phyloP scores from a whole-genome alignment of 2,113 vertebrate genomes.

The Barbus barbus region DNA sequence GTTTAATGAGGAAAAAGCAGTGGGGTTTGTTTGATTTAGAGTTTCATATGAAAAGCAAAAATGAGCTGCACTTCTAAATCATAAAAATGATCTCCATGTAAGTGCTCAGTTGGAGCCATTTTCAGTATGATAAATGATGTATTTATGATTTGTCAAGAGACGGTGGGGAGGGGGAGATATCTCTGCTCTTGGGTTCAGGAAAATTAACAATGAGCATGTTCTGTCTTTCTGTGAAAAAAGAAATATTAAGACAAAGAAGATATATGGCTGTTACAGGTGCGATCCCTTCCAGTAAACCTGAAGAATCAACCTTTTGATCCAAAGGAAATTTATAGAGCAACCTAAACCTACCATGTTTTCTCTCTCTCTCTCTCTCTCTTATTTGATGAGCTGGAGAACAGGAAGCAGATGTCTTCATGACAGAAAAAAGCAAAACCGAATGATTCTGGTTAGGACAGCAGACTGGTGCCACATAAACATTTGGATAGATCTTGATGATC shows the following conservation, averaged over 20 bases:
- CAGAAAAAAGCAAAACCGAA: neutral
- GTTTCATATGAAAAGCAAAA: constrained; percentile 15
- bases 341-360: neutral
- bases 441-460: neutral
- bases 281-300: constrained; percentile 6
- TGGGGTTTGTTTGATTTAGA: neutral
- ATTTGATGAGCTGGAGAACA: constrained; percentile 2
- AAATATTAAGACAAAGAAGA: neutral
- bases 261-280: neutral
- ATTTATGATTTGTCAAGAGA: constrained; percentile 22
- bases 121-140: constrained; percentile 17
- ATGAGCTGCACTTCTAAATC: neutral
- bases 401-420: constrained; percentile 14
- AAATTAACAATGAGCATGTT: constrained; percentile 6
- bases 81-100: constrained; percentile 2
- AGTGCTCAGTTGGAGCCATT: constrained; percentile 4
- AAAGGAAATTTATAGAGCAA: neutral
- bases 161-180: neutral
- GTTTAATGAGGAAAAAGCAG: neutral
- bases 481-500: constrained; percentile 12
- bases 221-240: neutral
- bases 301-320: constrained; percentile 11
- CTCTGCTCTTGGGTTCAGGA: neutral
- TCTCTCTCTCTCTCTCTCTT: too few relatives aligned
- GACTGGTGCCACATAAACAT: constrained; percentile 22